Evolutionary conservation across 2,797 vertebrate genomes (phyloP).

Genomic region (Ciconia nigra): DNA sequence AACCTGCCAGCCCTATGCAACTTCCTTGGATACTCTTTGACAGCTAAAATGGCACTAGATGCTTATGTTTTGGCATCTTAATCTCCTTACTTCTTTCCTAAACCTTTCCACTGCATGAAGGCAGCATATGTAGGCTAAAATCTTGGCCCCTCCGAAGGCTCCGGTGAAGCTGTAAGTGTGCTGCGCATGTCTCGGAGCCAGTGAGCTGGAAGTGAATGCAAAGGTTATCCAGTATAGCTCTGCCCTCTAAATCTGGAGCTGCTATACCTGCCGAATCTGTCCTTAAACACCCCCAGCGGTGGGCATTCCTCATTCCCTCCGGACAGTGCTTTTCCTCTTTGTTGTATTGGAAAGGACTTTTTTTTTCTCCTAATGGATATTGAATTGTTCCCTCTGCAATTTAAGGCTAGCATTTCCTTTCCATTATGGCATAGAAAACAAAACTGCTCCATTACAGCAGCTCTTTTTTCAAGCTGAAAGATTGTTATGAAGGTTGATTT

Average conservation of each 20-base stretch:
- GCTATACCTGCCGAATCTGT: not conserved
- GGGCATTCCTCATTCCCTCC: not conserved
- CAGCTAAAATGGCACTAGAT: not conserved
- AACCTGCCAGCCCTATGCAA: not conserved
- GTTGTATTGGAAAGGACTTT: not conserved
- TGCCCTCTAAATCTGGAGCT: not conserved
- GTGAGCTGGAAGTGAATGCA: not conserved
- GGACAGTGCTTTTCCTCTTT: not conserved
- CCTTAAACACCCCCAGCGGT: not conserved
- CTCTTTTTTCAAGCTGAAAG: not conserved
- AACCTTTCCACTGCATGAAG: not conserved
- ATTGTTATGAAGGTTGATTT: not conserved
- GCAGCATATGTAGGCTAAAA: not conserved
- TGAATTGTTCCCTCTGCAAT: not conserved
- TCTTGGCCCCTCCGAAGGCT: not conserved
- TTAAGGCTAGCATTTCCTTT: not conserved
- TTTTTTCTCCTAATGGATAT: not conserved
- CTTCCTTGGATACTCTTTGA: not conserved
- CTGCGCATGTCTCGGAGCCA: rapidly evolving
- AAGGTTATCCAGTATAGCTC: not conserved
- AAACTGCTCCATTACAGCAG: not conserved
- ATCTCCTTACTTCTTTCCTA: not conserved
- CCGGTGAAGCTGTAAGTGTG: not conserved
- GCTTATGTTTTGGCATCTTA: not conserved
- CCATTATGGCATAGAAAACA: not conserved